Evolutionary conservation across 2,113 vertebrate genomes (phyloP).

Genomic region (Neotragus moschatus): DNA sequence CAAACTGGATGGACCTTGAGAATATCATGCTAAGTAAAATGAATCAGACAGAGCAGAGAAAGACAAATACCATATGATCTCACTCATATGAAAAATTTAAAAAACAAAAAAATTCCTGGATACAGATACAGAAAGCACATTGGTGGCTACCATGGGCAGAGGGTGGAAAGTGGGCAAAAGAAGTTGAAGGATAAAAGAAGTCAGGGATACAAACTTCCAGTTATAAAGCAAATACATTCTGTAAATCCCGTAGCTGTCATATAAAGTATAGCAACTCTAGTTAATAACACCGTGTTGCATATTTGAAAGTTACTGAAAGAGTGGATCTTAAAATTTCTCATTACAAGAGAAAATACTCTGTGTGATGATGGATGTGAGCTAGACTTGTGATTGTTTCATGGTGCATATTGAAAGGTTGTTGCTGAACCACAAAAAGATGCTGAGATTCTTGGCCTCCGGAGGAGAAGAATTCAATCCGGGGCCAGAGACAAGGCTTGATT

Average conservation of each 20-base stretch:
- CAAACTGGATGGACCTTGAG: background rate
- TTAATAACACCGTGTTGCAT: background rate
- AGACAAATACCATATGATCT: background rate
- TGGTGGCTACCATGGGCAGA: background rate
- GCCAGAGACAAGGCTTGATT: too few relatives aligned
- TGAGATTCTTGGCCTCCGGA: too few relatives aligned
- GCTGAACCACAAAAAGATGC: too few relatives aligned
- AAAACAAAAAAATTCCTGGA: background rate
- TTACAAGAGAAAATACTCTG: background rate
- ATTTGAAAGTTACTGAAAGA: background rate
- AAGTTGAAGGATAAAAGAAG: background rate
- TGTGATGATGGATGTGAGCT: background rate
- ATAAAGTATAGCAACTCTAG: background rate
- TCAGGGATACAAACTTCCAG: background rate
- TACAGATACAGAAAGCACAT: background rate
- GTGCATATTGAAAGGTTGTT: background rate
- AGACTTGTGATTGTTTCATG: background rate
- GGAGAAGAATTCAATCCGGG: too few relatives aligned
- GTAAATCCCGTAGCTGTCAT: background rate
- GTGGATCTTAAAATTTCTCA: too few relatives aligned
- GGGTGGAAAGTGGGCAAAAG: background rate
- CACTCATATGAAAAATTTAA: background rate
- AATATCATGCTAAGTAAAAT: background rate
- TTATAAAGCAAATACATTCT: background rate
- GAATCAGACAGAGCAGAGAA: background rate